Evolutionary conservation across 2,797 vertebrate species (phyloP), one percentile per base, ranked within the genome.

Genomic region (Podarcis lilfordi): DNA sequence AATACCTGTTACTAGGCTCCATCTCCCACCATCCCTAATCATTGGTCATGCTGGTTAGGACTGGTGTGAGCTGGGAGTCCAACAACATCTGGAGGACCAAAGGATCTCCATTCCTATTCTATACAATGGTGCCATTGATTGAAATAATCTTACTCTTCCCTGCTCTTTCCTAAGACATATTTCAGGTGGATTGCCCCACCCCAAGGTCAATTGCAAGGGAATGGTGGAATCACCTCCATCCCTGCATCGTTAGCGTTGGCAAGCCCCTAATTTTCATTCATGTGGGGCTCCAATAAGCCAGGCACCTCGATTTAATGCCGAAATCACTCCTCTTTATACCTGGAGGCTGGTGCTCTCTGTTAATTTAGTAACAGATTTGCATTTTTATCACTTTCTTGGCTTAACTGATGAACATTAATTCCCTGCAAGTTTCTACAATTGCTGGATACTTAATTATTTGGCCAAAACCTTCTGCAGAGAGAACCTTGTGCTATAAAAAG

Each of bases 351-450:
- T 43, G 82, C 13, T 43, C 1, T n/a, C 25, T 80, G 25, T 85
- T 88, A 69, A 82, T 82, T 77, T 77, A 85, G 72, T 35, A 77
- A 43, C 71, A 45, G 72, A 85, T 82, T 88, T 88, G 82, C 82
- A 81, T 88, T 90, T 87, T 82, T 87, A 85, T 87, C 81, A 61
- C 77, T 77, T 85, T n/a, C 86, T 85, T 27, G 71, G 71, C 78
- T 85, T 81, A 66, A 37, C 59, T 76, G 82, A 88, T 77, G 89
- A 45, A 77, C 45, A 77, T 81, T 81, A 80, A 80, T 87, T 82
- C 78, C 2, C 8, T 71, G 82, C 45, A 76, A 88, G 82, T 85
- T 76, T 77, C 45, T 35, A 10, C 78, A 15, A 21, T 77, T 72
- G 72, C 74, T 37, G 71, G 86, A 61, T 85, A 71, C 50, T 85